phyloP scores from a whole-genome alignment of 2,113 vertebrate genomes.

The Eira barbara region DNA sequence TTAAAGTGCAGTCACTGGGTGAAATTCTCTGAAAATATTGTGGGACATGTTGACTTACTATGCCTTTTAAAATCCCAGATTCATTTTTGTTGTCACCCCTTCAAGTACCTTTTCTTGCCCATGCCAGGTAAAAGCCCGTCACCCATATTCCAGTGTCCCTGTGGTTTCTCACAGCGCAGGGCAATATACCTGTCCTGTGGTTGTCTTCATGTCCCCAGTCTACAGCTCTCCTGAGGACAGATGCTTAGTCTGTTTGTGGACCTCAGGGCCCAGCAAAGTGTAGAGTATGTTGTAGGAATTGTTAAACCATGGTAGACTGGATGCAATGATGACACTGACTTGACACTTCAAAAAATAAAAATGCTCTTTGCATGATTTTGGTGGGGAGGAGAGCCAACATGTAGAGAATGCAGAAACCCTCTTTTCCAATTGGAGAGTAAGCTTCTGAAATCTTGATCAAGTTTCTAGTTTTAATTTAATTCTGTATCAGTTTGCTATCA shows the following conservation, averaged over 20 bases:
- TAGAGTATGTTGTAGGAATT: not conserved
- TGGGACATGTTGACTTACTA: not conserved
- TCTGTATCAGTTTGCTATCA: not conserved
- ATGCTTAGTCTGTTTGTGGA: not conserved
- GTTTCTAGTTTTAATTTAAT: not conserved
- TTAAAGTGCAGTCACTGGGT: not conserved
- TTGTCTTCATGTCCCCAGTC: not conserved
- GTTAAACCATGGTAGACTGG: not conserved
- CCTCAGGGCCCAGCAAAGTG: no score
- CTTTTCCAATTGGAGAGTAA: not conserved
- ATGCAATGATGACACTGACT: not conserved
- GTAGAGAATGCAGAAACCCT: not conserved
- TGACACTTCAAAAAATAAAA: not conserved
- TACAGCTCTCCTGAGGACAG: not conserved
- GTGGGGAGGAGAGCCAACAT: not conserved
- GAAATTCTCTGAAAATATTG: slow-evolving; percentile 10
- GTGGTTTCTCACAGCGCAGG: not conserved
- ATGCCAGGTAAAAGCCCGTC: not conserved
- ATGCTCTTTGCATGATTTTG: not conserved
- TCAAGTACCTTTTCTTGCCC: not conserved
- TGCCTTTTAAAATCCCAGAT: not conserved
- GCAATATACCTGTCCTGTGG: not conserved
- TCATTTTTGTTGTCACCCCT: not conserved
- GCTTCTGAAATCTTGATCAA: not conserved
- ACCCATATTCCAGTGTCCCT: not conserved